Evolutionary conservation across 2,888 invertebrate genomes (phyloP).

Genomic region (Apodemia hepburni): DNA sequence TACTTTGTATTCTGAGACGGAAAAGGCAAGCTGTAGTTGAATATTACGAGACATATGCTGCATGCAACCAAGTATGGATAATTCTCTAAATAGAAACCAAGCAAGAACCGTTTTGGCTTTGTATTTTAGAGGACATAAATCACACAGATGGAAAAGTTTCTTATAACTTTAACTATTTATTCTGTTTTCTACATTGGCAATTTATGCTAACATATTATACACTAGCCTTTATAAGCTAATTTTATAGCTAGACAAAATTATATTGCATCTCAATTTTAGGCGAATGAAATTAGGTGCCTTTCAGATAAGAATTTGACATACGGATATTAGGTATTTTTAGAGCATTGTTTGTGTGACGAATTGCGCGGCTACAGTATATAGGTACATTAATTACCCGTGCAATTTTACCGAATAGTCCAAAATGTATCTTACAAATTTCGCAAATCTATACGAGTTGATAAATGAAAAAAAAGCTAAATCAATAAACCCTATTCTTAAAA

Average conservation of each 20-base stretch:
- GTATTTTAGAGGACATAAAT: conserved; percentile 6
- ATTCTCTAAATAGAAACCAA: conserved; percentile 12
- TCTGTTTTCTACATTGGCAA: neutral
- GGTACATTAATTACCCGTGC: too few relatives aligned
- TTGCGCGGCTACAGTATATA: too few relatives aligned
- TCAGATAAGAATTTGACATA: too few relatives aligned
- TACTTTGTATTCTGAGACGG: conserved; percentile 9
- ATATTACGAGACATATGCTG: conserved; percentile 10
- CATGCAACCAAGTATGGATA: conserved; percentile 7
- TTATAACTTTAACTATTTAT: neutral
- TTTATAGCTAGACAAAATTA: too few relatives aligned
- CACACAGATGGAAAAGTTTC: neutral
- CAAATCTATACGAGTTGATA: neutral
- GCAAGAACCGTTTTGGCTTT: conserved; percentile 3
- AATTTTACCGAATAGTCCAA: too few relatives aligned
- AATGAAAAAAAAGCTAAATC: conserved; percentile 75
- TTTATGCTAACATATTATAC: too few relatives aligned
- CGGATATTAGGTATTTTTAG: too few relatives aligned
- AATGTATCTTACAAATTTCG: too few relatives aligned
- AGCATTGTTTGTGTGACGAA: too few relatives aligned
- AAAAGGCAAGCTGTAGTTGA: conserved; percentile 12
- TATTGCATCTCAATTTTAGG: too few relatives aligned
- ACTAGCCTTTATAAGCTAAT: too few relatives aligned
- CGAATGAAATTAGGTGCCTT: too few relatives aligned
- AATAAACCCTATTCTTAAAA: conserved; percentile 75